Percentiles rank a stretch among this genome's conserved stretches.
Conservation (phyloP, 2,797 vertebrate genomes). For the Amblyopsis hoosieri region DNA sequence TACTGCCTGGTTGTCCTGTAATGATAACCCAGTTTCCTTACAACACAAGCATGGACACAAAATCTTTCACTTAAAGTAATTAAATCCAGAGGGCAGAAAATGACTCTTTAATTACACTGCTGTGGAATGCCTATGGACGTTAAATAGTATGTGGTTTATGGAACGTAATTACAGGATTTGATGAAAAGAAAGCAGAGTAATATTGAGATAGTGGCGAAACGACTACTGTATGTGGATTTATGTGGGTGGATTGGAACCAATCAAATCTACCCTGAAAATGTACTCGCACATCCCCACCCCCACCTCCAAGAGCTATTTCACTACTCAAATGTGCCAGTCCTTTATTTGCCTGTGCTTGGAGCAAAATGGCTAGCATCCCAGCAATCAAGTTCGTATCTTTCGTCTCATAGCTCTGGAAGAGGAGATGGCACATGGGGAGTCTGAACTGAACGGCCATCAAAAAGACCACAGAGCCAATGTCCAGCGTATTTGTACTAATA, state of each 20-base stretch:
- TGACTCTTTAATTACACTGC: conserved; percentile 20
- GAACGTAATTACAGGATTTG: conserved; percentile 31
- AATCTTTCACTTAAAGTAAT: conserved; percentile 28
- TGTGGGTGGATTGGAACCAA: conserved; percentile 21
- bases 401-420: conserved; percentile 30
- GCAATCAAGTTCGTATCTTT: conserved; percentile 62
- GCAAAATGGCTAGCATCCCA: conserved; percentile 17
- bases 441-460: conserved; percentile 44
- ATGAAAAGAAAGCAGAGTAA: conserved; percentile 11
- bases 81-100: conserved; percentile 24
- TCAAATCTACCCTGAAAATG: conserved; percentile 12
- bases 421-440: background rate
- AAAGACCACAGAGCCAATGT: conserved; percentile 38
- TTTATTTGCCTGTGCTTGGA: conserved; percentile 48
- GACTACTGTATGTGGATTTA: background rate
- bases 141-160: conserved; percentile 14
- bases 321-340: conserved; percentile 40
- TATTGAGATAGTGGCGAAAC: conserved; percentile 7
- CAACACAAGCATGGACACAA: conserved; percentile 17
- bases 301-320: conserved; percentile 44
- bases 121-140: conserved; percentile 22
- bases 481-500: conserved; percentile 20
- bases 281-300: conserved; percentile 3
- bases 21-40: conserved; percentile 26
- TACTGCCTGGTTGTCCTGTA: conserved; percentile 17